phyloP scores from a whole-genome alignment of 2,888 invertebrate genomes.

The Machimus atricapillus region DNA sequence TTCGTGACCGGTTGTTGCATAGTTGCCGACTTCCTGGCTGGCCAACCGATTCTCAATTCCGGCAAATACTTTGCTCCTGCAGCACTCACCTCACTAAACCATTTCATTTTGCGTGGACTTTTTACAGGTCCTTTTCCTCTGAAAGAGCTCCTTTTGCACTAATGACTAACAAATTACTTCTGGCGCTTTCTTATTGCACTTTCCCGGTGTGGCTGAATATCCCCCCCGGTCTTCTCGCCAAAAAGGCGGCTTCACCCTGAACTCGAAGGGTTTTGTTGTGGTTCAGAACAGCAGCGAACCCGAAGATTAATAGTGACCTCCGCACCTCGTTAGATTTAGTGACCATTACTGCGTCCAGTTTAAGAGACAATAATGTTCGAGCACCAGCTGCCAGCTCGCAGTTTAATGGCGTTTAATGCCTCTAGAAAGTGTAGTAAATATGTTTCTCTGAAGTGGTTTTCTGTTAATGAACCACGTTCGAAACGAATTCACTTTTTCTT shows the following conservation, averaged over 20 bases:
- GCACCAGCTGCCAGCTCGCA: background rate
- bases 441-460: background rate
- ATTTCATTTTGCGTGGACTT: background rate
- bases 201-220: background rate
- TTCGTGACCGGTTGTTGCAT: constrained; percentile 14
- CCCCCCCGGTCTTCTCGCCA: background rate
- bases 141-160: background rate
- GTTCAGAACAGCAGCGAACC: background rate
- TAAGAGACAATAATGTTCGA: background rate
- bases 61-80: constrained; percentile 3
- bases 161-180: constrained; percentile 20
- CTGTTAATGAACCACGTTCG: background rate
- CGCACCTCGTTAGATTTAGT: background rate
- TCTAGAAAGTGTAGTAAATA: background rate
- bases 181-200: background rate
- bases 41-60: constrained; percentile 8
- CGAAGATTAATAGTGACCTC: background rate
- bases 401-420: background rate
- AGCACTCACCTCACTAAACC: background rate
- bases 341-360: background rate
- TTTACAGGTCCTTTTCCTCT: background rate
- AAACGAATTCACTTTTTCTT: background rate
- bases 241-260: background rate
- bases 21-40: constrained; percentile 16
- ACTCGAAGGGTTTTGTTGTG: background rate